These are phyloP conservation scores for Origma solitaria DNA, from an alignment of 2,113 vertebrate species.

Conservation along the genomic window DNA sequence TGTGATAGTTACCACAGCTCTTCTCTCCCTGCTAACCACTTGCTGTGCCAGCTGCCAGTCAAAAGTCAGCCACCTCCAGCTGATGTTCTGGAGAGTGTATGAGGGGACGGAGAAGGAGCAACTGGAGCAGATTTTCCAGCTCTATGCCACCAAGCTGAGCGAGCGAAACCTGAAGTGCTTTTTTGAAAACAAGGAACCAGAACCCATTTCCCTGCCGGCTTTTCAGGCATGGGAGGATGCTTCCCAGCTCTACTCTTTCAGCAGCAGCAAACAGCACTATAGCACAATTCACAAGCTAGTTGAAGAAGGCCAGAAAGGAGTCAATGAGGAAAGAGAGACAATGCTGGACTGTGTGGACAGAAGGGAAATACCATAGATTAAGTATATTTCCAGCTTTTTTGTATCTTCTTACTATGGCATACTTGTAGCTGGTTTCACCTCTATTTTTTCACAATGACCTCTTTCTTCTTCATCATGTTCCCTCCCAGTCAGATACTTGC, in stretches of 20 bases:
- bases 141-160: constrained; percentile 80
- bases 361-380: constrained; percentile 47
- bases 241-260: constrained; percentile 77
- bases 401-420: not conserved
- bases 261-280: constrained; percentile 71
- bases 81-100: constrained; percentile 83
- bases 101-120: constrained; percentile 76
- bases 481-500: not conserved
- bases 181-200: constrained; percentile 75
- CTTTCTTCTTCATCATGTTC: not conserved
- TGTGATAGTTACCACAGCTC: constrained; percentile 75
- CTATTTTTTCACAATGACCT: not conserved
- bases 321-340: constrained; percentile 64
- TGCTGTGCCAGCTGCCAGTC: constrained; percentile 81
- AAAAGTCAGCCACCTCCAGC: constrained; percentile 85
- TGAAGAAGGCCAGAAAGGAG: constrained; percentile 66
- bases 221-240: constrained; percentile 81
- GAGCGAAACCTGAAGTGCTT: constrained; percentile 83
- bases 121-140: constrained; percentile 69
- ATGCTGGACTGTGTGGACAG: constrained; percentile 62
- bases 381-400: not conserved
- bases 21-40: constrained; percentile 75
- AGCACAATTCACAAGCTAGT: constrained; percentile 83
- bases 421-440: not conserved
- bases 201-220: constrained; percentile 68